These are phyloP conservation scores for Diploscapter pachys DNA, from an alignment of 1,140 invertebrate species.

Conservation along the genomic window DNA sequence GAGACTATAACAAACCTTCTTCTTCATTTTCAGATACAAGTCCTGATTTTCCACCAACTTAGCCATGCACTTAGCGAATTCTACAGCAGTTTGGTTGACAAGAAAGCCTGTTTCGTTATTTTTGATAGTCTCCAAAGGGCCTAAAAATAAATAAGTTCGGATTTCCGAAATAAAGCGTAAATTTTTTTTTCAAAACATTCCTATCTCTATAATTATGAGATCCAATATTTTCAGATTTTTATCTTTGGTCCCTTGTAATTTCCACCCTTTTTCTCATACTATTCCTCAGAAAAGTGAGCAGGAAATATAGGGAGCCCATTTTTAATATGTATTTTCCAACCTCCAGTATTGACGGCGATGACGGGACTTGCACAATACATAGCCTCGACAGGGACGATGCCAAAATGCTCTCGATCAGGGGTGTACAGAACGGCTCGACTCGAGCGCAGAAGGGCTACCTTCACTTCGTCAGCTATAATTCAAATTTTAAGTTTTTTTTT, in stretches of 20 bases:
- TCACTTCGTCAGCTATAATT: slow-evolving; percentile 76
- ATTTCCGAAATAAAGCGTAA: background rate
- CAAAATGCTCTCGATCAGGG: slow-evolving; percentile 95
- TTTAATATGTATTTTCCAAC: slow-evolving; percentile 67
- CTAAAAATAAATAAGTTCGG: background rate
- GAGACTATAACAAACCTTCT: slow-evolving; percentile 8
- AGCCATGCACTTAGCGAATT: slow-evolving; percentile 61
- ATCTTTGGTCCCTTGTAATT: too few relatives aligned
- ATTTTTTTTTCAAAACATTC: too few relatives aligned
- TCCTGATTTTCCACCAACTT: slow-evolving; percentile 8
- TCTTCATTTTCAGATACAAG: background rate
- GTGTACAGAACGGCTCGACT: slow-evolving; percentile 82
- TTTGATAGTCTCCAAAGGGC: slow-evolving; percentile 74
- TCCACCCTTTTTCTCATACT: too few relatives aligned
- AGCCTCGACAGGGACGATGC: slow-evolving; percentile 96
- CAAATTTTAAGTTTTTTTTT: too few relatives aligned
- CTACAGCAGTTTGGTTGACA: slow-evolving; percentile 64
- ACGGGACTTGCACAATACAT: slow-evolving; percentile 91
- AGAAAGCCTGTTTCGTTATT: slow-evolving; percentile 84
- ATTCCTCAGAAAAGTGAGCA: too few relatives aligned
- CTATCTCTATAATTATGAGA: too few relatives aligned
- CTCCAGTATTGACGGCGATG: slow-evolving; percentile 88
- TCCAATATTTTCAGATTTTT: too few relatives aligned
- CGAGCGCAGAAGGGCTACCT: slow-evolving; percentile 69
- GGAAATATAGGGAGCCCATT: too few relatives aligned